These are phyloP conservation scores for Nemapogon koenigi DNA, from an alignment of 2,888 invertebrate species.

Conservation along the genomic window DNA sequence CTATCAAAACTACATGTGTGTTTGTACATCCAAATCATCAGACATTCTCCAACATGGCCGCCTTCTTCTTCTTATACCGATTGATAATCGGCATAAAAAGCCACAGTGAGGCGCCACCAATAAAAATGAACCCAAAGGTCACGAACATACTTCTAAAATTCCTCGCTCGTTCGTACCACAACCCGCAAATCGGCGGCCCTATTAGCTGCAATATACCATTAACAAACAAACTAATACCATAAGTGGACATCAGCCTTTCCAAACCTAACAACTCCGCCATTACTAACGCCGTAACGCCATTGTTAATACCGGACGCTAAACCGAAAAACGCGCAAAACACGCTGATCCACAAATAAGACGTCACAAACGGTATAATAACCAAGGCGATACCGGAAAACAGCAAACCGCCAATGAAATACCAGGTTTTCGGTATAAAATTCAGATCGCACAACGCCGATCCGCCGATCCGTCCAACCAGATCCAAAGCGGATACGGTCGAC, in stretches of 20 bases:
- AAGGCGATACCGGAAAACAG: conserved; percentile 80
- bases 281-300: conserved; percentile 84
- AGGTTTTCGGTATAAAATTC: conserved; percentile 78
- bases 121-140: conserved; percentile 75
- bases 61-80: conserved; percentile 33
- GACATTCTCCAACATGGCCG: too few species aligned
- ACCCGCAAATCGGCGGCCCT: conserved; percentile 82
- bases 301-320: conserved; percentile 82
- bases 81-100: conserved; percentile 76
- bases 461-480: conserved; percentile 83
- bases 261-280: conserved; percentile 89
- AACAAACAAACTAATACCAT: conserved; percentile 85
- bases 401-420: conserved; percentile 82
- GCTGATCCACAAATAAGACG: conserved; percentile 68
- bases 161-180: conserved; percentile 68
- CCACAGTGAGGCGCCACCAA: conserved; percentile 79
- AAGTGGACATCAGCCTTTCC: conserved; percentile 82
- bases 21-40: too few species aligned
- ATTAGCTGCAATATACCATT: conserved; percentile 82
- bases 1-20: too few species aligned
- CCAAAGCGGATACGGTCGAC: conserved; percentile 81
- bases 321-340: conserved; percentile 80
- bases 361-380: conserved; percentile 71
- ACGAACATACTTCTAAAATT: conserved; percentile 76
- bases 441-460: conserved; percentile 84